Base-by-base conservation (phyloP, 2,888 invertebrate species). In the Nemapogon koenigi region DNA sequence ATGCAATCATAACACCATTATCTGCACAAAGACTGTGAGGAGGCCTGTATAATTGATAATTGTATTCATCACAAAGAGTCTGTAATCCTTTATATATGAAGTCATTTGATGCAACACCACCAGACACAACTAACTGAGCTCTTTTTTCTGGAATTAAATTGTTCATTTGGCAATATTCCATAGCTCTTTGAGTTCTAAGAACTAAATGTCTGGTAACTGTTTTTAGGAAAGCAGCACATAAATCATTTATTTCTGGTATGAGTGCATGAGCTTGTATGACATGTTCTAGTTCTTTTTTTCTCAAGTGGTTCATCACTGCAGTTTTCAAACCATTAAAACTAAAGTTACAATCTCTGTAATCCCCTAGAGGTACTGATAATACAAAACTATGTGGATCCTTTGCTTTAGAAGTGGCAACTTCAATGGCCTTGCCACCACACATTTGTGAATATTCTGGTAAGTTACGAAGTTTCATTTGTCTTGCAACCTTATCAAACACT, bases 1-100 rank as follows among this genome's bases (percentile, higher is more conserved):
- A 98, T 18, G 98, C 98, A 55, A 99, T 94, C 99, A 99, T 99
- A 17, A 96, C 86, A 14, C 98, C 99, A 82, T 99, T 99, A 65
- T 99, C 99, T 1, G 94, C 96, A 62, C 99, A 99, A 26, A 96
- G 81, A 51, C 86, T 83, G 25, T 90, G 87, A 1, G 89, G 85
- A 4, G 97, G 96, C 46, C 90, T 84, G 38, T 84, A 82, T 25
- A 94, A 75, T 52, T 75, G 70, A 56, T 86, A 93, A 10, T 79
- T 82, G 52, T 83, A 80, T 48, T 86, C 81, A 38, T 82, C 56
- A 52, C 93, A 90, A 40, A 97, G 60, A 39, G 86, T 72, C 51
- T 81, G 59, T 33, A 99, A 66, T 18, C 87, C 85, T 43, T 81
- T 78, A 37, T 84, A 85, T 32, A 98, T 88, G 52, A 86, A 90